Evolutionary conservation across 2,113 vertebrate genomes (phyloP).

Genomic region (Ammodytes dubius): DNA sequence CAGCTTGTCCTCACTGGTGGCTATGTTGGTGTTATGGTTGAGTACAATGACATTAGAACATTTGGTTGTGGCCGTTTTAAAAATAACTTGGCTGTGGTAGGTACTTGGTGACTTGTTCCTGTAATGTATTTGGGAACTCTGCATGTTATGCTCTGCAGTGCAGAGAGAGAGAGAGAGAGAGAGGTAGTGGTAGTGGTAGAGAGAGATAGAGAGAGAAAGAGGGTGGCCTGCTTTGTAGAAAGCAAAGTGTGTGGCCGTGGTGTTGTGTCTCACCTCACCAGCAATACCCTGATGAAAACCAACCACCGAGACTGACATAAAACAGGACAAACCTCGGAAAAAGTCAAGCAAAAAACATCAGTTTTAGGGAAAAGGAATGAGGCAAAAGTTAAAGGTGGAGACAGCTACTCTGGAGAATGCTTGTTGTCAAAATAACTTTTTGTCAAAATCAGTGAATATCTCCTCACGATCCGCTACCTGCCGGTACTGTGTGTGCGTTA

Average conservation of each 20-base stretch:
- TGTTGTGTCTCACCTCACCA: conserved; percentile 62
- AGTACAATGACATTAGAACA: conserved; percentile 77
- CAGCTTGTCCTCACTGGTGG: conserved; percentile 40
- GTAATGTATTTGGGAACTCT: conserved; percentile 73
- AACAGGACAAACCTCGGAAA: conserved; percentile 25
- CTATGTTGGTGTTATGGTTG: conserved; percentile 65
- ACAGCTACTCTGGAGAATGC: too few relatives aligned
- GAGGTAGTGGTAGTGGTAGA: too few relatives aligned
- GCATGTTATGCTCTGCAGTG: conserved; percentile 43
- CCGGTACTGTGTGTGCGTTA: too few relatives aligned
- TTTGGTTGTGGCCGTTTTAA: conserved; percentile 71
- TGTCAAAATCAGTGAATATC: too few relatives aligned
- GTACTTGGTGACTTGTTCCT: conserved; percentile 69
- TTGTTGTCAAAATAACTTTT: too few relatives aligned
- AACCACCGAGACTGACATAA: conserved; percentile 15
- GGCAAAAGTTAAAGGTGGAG: conserved; percentile 10
- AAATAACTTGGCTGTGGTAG: conserved; percentile 82
- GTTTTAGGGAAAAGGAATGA: conserved; percentile 44
- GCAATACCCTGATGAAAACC: conserved; percentile 59
- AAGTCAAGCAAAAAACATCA: neutral
- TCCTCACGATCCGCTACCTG: too few relatives aligned
- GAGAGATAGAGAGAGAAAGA: neutral
- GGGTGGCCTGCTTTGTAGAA: conserved; percentile 31
- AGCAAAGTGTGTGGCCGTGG: conserved; percentile 68
- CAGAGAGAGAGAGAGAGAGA: conserved; percentile 25